Conservation (phyloP, 2,888 invertebrate genomes). For the Trichogramma evanescens region DNA sequence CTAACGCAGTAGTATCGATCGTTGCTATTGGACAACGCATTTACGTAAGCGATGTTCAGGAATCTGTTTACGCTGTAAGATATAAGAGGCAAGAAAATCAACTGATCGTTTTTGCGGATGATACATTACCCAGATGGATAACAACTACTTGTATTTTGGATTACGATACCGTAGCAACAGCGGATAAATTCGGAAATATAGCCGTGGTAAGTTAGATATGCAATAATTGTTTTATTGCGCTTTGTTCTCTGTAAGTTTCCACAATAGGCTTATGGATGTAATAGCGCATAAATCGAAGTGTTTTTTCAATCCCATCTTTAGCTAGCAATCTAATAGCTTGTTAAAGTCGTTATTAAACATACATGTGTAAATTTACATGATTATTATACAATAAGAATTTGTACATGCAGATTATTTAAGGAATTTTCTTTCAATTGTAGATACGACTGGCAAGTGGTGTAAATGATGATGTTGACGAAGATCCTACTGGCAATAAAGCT, state of each 20-base stretch:
- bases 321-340: too few species aligned
- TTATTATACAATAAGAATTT: conserved; percentile 3
- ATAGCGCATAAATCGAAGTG: conserved; percentile 1
- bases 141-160: conserved; percentile 88
- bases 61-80: conserved; percentile 91
- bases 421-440: conserved; percentile 35
- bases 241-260: conserved; percentile 6
- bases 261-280: background rate
- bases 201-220: conserved; percentile 61
- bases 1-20: conserved; percentile 88
- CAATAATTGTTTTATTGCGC: background rate
- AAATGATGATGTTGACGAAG: conserved; percentile 97
- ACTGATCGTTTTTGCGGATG: conserved; percentile 95
- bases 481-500: conserved; percentile 97
- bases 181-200: conserved; percentile 97
- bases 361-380: background rate
- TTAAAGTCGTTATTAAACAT: too few species aligned
- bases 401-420: background rate
- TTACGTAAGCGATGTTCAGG: conserved; percentile 92
- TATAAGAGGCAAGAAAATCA: conserved; percentile 96
- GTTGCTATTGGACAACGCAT: conserved; percentile 91
- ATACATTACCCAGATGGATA: conserved; percentile 94
- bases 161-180: conserved; percentile 91
- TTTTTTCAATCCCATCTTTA: background rate
- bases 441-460: conserved; percentile 79